These are phyloP conservation scores for Palloptera scutellata DNA, from an alignment of 2,888 invertebrate genomes.

Conservation along the genomic window DNA sequence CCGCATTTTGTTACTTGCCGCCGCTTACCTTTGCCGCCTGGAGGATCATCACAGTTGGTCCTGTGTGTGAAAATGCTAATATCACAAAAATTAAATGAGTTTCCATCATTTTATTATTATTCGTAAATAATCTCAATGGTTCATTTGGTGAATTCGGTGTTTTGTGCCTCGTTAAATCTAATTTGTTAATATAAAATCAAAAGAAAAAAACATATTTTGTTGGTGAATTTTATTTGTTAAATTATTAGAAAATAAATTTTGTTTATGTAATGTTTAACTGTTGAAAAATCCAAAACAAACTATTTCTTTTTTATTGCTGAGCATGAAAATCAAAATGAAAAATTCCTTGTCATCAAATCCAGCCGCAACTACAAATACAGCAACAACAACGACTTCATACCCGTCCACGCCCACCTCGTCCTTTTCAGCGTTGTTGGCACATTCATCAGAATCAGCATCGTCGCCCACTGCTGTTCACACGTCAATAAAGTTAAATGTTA, in stretches of 20 bases:
- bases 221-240: slow-evolving; percentile 16
- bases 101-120: no score
- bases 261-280: slow-evolving; percentile 15
- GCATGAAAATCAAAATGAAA: slow-evolving; percentile 46
- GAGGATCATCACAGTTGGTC: no score
- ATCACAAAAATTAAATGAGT: no score
- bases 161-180: slow-evolving; percentile 18
- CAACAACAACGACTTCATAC: slow-evolving; percentile 47
- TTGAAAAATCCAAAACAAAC: slow-evolving; percentile 8
- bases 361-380: slow-evolving; percentile 45
- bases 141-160: background rate
- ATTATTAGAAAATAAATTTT: background rate
- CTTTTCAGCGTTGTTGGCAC: slow-evolving; percentile 34
- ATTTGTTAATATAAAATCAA: background rate
- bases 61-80: no score
- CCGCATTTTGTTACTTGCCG: no score
- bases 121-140: background rate
- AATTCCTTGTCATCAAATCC: slow-evolving; percentile 52
- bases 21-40: no score
- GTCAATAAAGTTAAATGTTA: slow-evolving; percentile 20
- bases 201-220: background rate
- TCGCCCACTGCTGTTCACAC: background rate
- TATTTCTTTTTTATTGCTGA: slow-evolving; percentile 10
- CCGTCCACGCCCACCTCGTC: slow-evolving; percentile 56
- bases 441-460: slow-evolving; percentile 12